Conservation (phyloP, 2,113 vertebrate species). For the Mirza zaza region DNA sequence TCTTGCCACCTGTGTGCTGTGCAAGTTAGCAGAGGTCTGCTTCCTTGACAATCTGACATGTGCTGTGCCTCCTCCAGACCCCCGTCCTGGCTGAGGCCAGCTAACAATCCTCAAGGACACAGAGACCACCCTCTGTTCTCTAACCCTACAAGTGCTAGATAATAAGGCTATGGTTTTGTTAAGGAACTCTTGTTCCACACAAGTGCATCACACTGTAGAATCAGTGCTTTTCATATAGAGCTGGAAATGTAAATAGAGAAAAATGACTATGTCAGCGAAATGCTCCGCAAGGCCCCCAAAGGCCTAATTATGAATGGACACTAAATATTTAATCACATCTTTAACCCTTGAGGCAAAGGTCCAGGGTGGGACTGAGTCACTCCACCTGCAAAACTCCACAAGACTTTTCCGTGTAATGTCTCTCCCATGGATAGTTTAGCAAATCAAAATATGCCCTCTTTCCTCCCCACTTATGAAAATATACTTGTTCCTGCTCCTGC, state of each 20-base stretch:
- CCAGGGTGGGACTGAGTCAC: neutral
- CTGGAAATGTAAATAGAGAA: constrained; percentile 53
- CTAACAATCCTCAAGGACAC: constrained; percentile 10
- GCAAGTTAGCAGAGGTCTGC: neutral
- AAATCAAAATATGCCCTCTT: neutral
- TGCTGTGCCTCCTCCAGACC: neutral
- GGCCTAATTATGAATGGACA: constrained; percentile 11
- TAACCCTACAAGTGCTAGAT: constrained; percentile 50
- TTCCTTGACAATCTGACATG: neutral
- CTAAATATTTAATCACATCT: constrained; percentile 49
- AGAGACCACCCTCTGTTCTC: neutral
- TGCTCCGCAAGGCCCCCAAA: neutral
- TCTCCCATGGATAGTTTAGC: neutral
- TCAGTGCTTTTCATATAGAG: neutral
- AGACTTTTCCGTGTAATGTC: neutral
- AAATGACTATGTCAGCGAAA: neutral
- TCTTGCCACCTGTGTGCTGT: neutral
- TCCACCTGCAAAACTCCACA: neutral
- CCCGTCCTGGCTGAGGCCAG: constrained; percentile 45
- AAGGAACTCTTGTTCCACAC: constrained; percentile 40
- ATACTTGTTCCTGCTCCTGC: neutral
- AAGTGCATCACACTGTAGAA: constrained; percentile 49
- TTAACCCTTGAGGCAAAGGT: neutral
- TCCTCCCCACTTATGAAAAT: neutral
- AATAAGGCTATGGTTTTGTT: constrained; percentile 32